Conservation (phyloP, 2,888 invertebrate species). For the Perdita meconis region DNA sequence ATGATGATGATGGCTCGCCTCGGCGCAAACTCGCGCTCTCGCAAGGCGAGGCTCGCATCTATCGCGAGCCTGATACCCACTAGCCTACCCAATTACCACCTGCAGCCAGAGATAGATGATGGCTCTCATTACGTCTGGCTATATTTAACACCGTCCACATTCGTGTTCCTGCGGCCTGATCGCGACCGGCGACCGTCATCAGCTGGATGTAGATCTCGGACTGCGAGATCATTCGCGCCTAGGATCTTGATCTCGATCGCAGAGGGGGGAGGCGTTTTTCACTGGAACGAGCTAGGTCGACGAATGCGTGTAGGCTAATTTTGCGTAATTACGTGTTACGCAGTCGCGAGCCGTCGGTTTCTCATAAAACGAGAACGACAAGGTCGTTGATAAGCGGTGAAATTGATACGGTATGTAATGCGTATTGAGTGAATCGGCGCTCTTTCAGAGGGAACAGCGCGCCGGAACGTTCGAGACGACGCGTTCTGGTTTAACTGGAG, state of each 20-base stretch:
- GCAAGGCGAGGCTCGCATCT: conserved; percentile 23
- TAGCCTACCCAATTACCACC: conserved; percentile 70
- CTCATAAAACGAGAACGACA: background rate
- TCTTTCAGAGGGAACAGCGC: background rate
- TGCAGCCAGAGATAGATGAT: conserved; percentile 72
- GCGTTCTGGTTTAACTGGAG: conserved; percentile 5
- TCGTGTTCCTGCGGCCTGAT: conserved; percentile 18
- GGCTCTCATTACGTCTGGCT: conserved; percentile 67
- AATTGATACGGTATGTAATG: background rate
- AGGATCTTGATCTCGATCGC: background rate
- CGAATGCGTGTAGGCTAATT: too few relatives aligned
- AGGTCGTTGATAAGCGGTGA: conserved; percentile 31
- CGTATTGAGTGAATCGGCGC: background rate
- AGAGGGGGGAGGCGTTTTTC: background rate
- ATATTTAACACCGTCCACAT: conserved; percentile 67
- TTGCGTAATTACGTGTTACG: conserved; percentile 8
- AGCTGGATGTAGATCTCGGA: conserved; percentile 16
- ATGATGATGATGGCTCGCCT: conserved; percentile 56
- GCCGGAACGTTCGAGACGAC: conserved; percentile 26
- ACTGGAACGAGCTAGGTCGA: background rate
- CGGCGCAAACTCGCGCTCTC: conserved; percentile 27
- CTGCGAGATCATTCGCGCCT: background rate
- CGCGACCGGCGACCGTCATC: conserved; percentile 15
- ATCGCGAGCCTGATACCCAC: conserved; percentile 54
- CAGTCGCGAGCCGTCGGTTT: background rate